Evolutionary conservation across 1,140 invertebrate species (phyloP).

Genomic region (Rhagoletis pomonella): DNA sequence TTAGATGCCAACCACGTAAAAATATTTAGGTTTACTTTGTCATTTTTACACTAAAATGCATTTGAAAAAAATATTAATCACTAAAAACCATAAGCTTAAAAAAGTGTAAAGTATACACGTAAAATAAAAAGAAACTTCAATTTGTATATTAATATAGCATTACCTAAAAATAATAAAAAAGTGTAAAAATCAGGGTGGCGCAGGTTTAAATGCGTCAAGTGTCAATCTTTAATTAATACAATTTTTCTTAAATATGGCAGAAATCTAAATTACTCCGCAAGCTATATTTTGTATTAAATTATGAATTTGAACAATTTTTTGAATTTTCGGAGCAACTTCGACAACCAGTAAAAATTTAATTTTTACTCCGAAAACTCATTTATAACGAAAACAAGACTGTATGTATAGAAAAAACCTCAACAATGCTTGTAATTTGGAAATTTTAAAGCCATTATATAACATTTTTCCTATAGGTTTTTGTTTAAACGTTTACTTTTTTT

Average conservation of each 20-base stretch:
- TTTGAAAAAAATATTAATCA: constrained; percentile 31
- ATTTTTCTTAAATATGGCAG: no score
- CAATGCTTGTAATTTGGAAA: no score
- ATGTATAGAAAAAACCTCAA: no score
- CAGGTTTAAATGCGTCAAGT: background rate
- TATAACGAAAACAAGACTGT: no score
- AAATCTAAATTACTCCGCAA: no score
- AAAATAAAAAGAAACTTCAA: constrained; percentile 52
- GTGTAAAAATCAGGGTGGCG: constrained; percentile 27
- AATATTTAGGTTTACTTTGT: background rate
- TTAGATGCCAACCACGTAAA: background rate
- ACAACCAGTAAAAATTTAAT: background rate
- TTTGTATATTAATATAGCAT: constrained; percentile 53
- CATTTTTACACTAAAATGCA: background rate
- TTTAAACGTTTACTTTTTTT: no score
- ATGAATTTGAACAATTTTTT: background rate
- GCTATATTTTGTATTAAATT: no score
- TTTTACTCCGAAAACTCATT: background rate
- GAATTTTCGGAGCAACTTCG: background rate
- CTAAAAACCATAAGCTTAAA: constrained; percentile 2
- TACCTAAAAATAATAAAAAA: constrained; percentile 34
- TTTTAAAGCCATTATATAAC: no score
- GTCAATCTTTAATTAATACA: background rate
- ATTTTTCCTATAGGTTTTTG: no score
- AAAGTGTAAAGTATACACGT: background rate